Evolutionary conservation across 2,888 invertebrate genomes (phyloP), one percentile per base, ranked within the genome.

Genomic region (Brachylomia viminalis): DNA sequence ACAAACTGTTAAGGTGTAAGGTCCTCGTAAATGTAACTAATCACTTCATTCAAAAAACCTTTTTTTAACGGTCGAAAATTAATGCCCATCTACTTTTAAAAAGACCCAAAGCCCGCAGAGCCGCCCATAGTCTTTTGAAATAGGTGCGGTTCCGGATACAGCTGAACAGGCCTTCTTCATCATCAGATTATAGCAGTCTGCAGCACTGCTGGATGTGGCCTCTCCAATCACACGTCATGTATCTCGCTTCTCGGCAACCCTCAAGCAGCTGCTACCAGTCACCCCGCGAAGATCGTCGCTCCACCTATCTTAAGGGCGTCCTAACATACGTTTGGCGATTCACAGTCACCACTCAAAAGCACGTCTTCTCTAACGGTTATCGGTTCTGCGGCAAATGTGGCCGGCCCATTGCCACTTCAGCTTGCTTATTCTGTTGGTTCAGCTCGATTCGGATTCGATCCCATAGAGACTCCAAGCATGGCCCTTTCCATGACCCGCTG

Each of bases 1-100:
- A 72, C 56, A 65, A 54, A 65, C 54, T 47, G 15, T 75, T 54
- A 59, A 33, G 27, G 6, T 49, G 10, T 10, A 58, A 33, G 10
- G 10, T 67, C 38, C 23, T 52, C 27, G 17, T 66, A n/a, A 69
- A 72, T 56, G 6, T n/a, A 30, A 20, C 30, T 45, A 45, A 30
- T 15, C 8, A 68, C 20, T 58, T 27, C 5, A 58, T 54, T 47
- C 2, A 20, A 67, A 47, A 30, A 30, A 10, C 4, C 42, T 3
- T 13, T 30, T 65, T 66, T 15, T 23, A 1, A 64, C 27, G 33
- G 52, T 17, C 23, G 5, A 30, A 33, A 10, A 33, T 23, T 4
- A 2, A 23, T 47, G 23, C 5, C 30, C 23, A 23, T 20, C 27
- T 2, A 5, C 47, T 47, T 30, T 30, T 20, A 30, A 27, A 27